A percentile compares a stretch with the other conserved stretches of the same genome.
Conservation (phyloP, 35 echinoderm and acorn worm genomes). For the Anneissia japonica region DNA sequence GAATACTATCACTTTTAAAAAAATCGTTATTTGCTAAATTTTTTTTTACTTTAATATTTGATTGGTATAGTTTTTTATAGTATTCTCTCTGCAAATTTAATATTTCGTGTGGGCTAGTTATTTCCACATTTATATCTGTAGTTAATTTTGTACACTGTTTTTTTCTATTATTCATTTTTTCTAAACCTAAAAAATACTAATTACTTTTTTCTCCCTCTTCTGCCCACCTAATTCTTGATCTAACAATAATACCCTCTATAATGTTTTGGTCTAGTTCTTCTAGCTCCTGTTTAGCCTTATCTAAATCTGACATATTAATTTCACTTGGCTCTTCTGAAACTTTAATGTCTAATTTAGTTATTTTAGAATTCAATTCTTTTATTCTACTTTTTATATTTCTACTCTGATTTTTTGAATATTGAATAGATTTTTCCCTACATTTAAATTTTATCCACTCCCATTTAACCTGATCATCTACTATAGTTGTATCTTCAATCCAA, state of each 20-base stretch:
- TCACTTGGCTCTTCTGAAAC: background rate
- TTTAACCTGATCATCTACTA: background rate
- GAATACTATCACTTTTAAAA: background rate
- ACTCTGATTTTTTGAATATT: background rate
- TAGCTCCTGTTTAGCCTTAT: background rate
- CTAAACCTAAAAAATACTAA: slow-evolving; percentile 6
- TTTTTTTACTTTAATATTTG: background rate
- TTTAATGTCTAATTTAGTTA: background rate
- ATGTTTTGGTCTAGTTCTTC: background rate
- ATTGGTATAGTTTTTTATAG: background rate
- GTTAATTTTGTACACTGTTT: slow-evolving; percentile 9
- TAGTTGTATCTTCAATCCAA: background rate
- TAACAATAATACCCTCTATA: background rate
- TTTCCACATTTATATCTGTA: background rate
- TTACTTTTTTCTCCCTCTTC: slow-evolving; percentile 12
- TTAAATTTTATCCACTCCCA: slow-evolving; percentile 9
- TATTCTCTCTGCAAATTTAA: background rate
- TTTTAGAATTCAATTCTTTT: background rate
- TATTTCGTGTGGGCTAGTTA: background rate
- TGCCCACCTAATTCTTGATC: background rate
- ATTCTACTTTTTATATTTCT: background rate
- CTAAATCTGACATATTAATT: background rate
- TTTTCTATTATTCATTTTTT: slow-evolving; percentile 1
- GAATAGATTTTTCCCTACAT: background rate
- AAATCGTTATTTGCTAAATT: background rate